Base-by-base conservation (phyloP, 2,888 invertebrate genomes). In the Diabrotica balteata region DNA sequence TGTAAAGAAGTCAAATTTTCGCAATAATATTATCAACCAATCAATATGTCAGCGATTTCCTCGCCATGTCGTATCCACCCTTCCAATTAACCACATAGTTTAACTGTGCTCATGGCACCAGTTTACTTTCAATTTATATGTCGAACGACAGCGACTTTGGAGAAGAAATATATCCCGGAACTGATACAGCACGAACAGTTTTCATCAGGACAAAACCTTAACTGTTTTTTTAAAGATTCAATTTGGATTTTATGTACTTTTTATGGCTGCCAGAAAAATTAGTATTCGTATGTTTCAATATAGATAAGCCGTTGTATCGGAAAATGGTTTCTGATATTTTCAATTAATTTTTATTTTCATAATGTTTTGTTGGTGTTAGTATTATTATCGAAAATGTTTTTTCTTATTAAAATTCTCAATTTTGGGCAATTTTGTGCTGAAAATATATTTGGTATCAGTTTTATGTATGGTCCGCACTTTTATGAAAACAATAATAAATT, bases 51-150 rank as follows among this genome's bases (percentile, higher is more conserved):
- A 32, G 3, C 32, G 32, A 2, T 32, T 32, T 32, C 32, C 5
- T 32, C 32, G 32, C 0, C 4, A 0, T 47, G 55, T 57, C 55
- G 55, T 57, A 57, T 8, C 55, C 55, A 7, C 3, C 11, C 45
- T 44, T 57, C 45, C 7, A 57, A 57, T 44, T n/a, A 32, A 17
- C 45, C 53, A 9, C 55, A 8, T 32, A 32, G 65, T 72, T 68
- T 63, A 70, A 69, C 72, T 67, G 63, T 67, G 66, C 72, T 72
- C 73, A 71, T 69, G 62, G 70, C 72, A 67, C 61, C 70, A 71
- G 72, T 76, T 74, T 75, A 73, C 74, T 76, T 76, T 75, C 75
- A 76, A 76, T 76, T 76, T 75, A 76, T 76, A 72, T 69, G 66
- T 45, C 59, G 66, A 71, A 73, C 75, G 75, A 73, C 73, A 62